Base-by-base conservation (phyloP, 2,113 vertebrate genomes). In the Strix aluco region DNA sequence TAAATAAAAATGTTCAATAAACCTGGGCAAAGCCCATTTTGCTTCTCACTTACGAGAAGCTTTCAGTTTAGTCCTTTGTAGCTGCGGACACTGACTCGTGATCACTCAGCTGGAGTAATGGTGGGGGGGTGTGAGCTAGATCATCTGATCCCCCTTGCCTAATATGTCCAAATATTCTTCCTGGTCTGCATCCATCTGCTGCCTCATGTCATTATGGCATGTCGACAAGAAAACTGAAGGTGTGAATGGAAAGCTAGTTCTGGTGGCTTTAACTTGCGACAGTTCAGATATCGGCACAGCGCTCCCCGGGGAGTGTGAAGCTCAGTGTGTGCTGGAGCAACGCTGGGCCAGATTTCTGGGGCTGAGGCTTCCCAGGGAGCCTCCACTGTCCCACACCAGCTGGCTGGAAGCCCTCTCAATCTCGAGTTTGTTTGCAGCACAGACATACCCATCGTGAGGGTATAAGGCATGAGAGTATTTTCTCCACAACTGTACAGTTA, bases 211-310 rank as follows among this genome's bases (percentile, higher is more conserved):
- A 89, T 91, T 67, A 34, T 69, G 77, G 77, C 89, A 92, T 30
- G 86, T 21, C 1, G 25, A 96, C 89, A 84, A 40, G 95, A 71
- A 85, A 91, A 78, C 61, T 30, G 81, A 72, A 96, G 81, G 93
- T 94, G 91, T 94, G 81, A 95, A 47, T 36, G 70, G 91, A 92
- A 89, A 92, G 38, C 77, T 95, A 7, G 73, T 95, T 94, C 84
- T 94, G 52, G 73, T 87, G 73, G 73, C 77, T 91, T 81, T 78
- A 87, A 67, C 70, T 88, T 65, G 15, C 0, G 16, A 81, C 91
- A 95, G 89, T 69, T 95, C 61, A 69, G 95, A 96, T 90, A 90
- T 0, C 2, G 13, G 29, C 3, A 3, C 44, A 81, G 20, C 42
- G 63, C 47, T 78, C 17, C 62, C 42, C 42, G 0, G 0, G 38